Evolutionary conservation across 2,888 invertebrate species (phyloP).

Genomic region (Drosophila kanekoi): DNA sequence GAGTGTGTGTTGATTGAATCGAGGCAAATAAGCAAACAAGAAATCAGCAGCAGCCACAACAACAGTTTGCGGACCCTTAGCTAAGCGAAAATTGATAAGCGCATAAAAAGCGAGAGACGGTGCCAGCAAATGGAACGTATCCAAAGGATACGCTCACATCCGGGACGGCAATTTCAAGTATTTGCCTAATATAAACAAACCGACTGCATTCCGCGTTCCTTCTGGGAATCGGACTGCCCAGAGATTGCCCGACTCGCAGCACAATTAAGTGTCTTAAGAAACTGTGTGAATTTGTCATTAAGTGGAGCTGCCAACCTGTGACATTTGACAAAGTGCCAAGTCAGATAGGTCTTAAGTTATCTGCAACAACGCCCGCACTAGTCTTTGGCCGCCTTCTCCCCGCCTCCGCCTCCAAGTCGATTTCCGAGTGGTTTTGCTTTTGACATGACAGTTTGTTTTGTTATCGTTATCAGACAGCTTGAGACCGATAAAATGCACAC

Average conservation of each 20-base stretch:
- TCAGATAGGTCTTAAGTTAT: conserved; percentile 17
- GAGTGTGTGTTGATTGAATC: conserved; percentile 69
- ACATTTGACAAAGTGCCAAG: conserved; percentile 42
- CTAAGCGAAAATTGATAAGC: conserved; percentile 69
- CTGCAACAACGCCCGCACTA: not conserved
- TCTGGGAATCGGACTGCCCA: not conserved
- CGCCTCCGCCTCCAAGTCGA: not conserved
- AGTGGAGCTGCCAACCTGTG: conserved; percentile 39
- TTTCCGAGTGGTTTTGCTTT: conserved; percentile 28
- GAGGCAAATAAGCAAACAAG: conserved; percentile 77
- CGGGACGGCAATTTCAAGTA: conserved; percentile 36
- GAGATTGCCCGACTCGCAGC: not conserved
- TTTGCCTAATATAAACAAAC: conserved; percentile 56
- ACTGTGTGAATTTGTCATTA: conserved; percentile 44
- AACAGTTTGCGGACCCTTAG: conserved; percentile 22
- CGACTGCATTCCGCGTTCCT: conserved; percentile 11
- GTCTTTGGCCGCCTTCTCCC: not conserved
- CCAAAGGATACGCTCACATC: conserved; percentile 33
- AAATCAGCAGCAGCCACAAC: conserved; percentile 60
- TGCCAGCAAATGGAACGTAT: conserved; percentile 28
- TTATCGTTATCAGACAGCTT: conserved; percentile 54
- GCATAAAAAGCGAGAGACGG: conserved; percentile 56
- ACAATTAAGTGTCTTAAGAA: conserved; percentile 44
- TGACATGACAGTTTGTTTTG: conserved; percentile 51
- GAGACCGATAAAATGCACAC: conserved; percentile 40